Evolutionary conservation across 64 coral and sea anemone species (phyloP).

Genomic region (Pocillopora verrucosa): DNA sequence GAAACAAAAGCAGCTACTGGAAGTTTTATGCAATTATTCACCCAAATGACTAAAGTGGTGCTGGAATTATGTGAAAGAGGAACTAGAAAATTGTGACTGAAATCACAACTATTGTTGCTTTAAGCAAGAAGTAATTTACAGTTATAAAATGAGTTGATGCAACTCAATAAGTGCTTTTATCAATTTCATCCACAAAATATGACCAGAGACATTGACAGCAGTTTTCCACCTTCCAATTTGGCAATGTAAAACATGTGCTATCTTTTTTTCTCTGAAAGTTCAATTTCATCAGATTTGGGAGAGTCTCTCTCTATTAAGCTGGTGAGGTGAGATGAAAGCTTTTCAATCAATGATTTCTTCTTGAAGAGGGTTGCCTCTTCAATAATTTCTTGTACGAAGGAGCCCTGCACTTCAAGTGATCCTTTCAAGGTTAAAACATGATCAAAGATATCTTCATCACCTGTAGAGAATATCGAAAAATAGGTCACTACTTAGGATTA

Average conservation of each 20-base stretch:
- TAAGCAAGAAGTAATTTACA: conserved; percentile 4
- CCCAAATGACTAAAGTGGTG: background rate
- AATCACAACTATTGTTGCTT: background rate
- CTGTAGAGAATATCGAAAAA: conserved; percentile 32
- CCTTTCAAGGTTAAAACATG: conserved; percentile 79
- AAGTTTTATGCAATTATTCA: background rate
- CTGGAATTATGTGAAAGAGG: background rate
- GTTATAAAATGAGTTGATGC: conserved; percentile 4
- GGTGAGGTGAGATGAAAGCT: conserved; percentile 38
- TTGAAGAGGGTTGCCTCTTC: conserved; percentile 93
- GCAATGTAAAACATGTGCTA: conserved; percentile 2
- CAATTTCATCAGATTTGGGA: background rate
- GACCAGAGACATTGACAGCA: background rate
- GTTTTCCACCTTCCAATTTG: background rate
- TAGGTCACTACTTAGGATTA: background rate
- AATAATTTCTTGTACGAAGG: conserved; percentile 73
- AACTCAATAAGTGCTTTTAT: background rate
- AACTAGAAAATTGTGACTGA: background rate
- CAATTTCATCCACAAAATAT: background rate
- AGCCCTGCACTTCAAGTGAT: conserved; percentile 58
- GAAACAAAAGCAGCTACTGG: no score
- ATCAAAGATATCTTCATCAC: conserved; percentile 69
- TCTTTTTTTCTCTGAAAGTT: conserved; percentile 16
- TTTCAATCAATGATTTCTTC: conserved; percentile 75
- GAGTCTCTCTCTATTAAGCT: conserved; percentile 42